phyloP scores from a whole-genome alignment of 1,140 invertebrate species.

The Trachymyrmex septentrionalis region DNA sequence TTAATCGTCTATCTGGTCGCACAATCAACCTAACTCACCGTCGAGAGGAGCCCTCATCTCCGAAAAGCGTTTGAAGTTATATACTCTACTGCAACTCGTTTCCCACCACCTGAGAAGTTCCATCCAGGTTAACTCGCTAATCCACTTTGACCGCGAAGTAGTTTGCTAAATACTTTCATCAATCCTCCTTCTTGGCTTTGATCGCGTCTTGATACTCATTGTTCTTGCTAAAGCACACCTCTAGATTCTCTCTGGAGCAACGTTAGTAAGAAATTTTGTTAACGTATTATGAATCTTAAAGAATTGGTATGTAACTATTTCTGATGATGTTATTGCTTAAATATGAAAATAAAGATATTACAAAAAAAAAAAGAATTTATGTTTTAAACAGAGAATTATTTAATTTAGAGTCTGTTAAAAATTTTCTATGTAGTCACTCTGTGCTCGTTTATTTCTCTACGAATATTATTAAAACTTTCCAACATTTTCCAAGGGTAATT shows the following conservation, averaged over 20 bases:
- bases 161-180: constrained; percentile 66
- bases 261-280: not conserved
- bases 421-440: constrained; percentile 26
- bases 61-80: constrained; percentile 56
- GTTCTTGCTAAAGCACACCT: constrained; percentile 22
- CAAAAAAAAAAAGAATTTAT: not conserved
- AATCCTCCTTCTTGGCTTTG: constrained; percentile 54
- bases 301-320: not conserved
- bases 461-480: constrained; percentile 59
- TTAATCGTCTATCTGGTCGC: not conserved
- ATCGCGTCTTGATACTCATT: constrained; percentile 61
- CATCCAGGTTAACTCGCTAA: constrained; percentile 65
- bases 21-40: constrained; percentile 52
- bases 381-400: constrained; percentile 47
- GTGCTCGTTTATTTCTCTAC: constrained; percentile 48
- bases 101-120: constrained; percentile 49
- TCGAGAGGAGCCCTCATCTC: constrained; percentile 32
- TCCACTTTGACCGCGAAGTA: constrained; percentile 60
- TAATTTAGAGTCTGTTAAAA: constrained; percentile 44
- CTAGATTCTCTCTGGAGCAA: not conserved
- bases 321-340: not conserved
- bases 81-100: constrained; percentile 44
- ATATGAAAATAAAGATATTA: constrained; percentile 3
- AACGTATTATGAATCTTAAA: not conserved
- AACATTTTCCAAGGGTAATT: constrained; percentile 57